Evolutionary conservation across 2,797 vertebrate genomes (phyloP).

Genomic region (Ispidina lecontei): DNA sequence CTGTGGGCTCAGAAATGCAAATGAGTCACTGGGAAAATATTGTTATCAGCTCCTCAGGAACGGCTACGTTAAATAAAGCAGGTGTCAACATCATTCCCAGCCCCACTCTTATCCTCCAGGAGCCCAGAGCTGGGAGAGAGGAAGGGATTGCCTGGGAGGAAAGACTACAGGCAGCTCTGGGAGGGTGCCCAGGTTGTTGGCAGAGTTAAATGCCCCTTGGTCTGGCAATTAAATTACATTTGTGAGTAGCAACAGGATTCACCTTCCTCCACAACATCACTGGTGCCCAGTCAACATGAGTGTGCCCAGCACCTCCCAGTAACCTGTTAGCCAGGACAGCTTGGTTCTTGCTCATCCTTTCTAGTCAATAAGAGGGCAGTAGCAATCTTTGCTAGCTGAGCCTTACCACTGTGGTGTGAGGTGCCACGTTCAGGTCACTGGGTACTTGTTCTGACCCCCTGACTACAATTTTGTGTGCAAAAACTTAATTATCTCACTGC

Average conservation of each 20-base stretch:
- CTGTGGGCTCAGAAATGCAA: background rate
- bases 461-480: background rate
- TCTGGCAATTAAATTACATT: background rate
- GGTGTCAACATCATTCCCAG: background rate
- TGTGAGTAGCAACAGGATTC: background rate
- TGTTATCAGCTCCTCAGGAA: background rate
- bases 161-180: accelerated
- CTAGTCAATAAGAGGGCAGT: constrained; percentile 44
- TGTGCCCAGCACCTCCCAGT: background rate
- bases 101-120: background rate
- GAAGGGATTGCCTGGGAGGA: background rate
- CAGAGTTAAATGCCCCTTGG: background rate
- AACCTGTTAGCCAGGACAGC: background rate
- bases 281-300: too few relatives aligned
- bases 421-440: background rate
- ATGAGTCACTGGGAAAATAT: background rate
- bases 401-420: background rate
- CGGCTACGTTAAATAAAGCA: background rate
- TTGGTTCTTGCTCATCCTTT: background rate
- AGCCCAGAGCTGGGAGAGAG: background rate
- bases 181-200: background rate
- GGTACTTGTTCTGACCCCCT: background rate
- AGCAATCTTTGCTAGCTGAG: constrained; percentile 30
- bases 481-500: background rate
- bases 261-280: background rate